A percentile compares a stretch with the other conserved stretches of the same genome.
Evolutionary conservation across 2,113 vertebrate genomes (phyloP).

Genomic region (Beaufortia kweichowensis): DNA sequence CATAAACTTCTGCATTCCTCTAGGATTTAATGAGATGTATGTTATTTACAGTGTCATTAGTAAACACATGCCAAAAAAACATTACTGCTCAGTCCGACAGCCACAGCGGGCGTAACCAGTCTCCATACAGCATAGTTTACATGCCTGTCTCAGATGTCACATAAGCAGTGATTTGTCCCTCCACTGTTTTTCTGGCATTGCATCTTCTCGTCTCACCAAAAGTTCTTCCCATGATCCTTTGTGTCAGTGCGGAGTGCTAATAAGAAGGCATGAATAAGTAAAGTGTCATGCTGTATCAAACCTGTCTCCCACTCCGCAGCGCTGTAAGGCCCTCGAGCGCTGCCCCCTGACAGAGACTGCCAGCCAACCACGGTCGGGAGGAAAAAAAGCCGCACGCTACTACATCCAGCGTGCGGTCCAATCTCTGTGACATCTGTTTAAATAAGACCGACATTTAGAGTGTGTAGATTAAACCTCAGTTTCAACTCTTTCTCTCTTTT

Average conservation of each 20-base stretch:
- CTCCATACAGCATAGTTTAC: background rate
- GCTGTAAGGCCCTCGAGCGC: constrained; percentile 4
- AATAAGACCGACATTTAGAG: constrained; percentile 43
- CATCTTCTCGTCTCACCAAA: constrained; percentile 23
- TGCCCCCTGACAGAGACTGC: constrained; percentile 40
- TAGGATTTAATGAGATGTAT: background rate
- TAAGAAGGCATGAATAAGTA: constrained; percentile 48
- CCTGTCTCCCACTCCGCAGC: constrained; percentile 25
- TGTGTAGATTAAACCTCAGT: constrained; percentile 34
- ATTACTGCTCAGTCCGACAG: constrained; percentile 1
- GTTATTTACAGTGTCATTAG: constrained; percentile 25
- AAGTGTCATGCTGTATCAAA: constrained; percentile 42
- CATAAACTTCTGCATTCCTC: constrained; percentile 10
- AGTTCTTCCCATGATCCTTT: constrained; percentile 14
- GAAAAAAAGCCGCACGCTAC: constrained; percentile 4
- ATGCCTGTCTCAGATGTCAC: background rate
- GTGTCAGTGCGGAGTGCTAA: constrained; percentile 39
- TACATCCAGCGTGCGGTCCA: background rate
- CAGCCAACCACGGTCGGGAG: constrained; percentile 18
- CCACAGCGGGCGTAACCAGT: background rate
- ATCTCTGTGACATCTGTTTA: constrained; percentile 37
- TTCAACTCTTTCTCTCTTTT: constrained; percentile 33
- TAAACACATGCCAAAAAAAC: background rate
- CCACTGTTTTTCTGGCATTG: background rate
- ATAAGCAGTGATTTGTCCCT: constrained; percentile 22